A percentile compares a stretch with the other conserved stretches of the same genome.
These are phyloP conservation scores for Tetramorium bicarinatum DNA, from an alignment of 2,888 invertebrate genomes.

Conservation along the genomic window DNA sequence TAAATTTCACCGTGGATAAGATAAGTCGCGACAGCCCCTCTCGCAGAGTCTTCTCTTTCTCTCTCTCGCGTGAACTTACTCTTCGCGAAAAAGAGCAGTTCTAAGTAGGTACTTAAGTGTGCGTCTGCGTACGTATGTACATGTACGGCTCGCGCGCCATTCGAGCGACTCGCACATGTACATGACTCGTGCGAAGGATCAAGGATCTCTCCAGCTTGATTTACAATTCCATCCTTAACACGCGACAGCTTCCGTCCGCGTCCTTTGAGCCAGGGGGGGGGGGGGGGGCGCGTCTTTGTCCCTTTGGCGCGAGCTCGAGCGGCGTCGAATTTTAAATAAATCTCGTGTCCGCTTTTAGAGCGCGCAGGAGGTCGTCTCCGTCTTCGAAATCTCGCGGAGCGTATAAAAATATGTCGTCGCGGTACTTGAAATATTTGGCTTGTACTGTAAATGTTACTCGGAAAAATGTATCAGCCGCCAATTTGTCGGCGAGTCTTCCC, in stretches of 20 bases:
- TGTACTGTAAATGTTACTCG: neutral
- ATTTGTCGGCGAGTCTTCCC: neutral
- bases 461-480: neutral
- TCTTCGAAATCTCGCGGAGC: constrained; percentile 1
- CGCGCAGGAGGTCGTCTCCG: neutral
- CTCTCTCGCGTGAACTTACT: constrained; percentile 7
- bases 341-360: constrained; percentile 34
- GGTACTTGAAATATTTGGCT: neutral
- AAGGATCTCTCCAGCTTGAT: constrained; percentile 62
- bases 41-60: neutral
- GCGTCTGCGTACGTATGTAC: constrained; percentile 25
- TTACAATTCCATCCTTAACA: constrained; percentile 65
- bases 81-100: constrained; percentile 9
- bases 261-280: constrained; percentile 40
- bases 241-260: constrained; percentile 33
- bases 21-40: constrained; percentile 65
- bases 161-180: constrained; percentile 20
- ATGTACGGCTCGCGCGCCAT: constrained; percentile 18
- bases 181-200: constrained; percentile 52
- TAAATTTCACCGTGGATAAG: constrained; percentile 77
- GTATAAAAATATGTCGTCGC: constrained; percentile 26
- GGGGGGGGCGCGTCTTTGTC: constrained; percentile 6
- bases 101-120: constrained; percentile 49
- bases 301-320: constrained; percentile 7
- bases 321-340: constrained; percentile 61